phyloP scores from a whole-genome alignment of 2,113 vertebrate genomes.

The Eudorcas thomsonii region DNA sequence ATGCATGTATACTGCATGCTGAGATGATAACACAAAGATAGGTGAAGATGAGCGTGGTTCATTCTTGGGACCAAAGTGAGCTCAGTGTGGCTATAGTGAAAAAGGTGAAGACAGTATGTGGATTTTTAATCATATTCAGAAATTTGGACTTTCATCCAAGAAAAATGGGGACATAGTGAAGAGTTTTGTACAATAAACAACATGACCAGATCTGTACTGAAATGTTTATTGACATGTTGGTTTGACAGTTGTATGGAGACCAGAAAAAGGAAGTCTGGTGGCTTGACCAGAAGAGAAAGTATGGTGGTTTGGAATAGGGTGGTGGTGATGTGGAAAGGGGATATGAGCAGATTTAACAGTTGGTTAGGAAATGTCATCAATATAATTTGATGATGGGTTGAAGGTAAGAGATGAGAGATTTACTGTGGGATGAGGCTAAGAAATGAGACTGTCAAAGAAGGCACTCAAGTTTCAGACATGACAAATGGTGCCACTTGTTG shows the following conservation, averaged over 20 bases:
- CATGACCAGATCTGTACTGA: background rate
- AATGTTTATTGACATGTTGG: background rate
- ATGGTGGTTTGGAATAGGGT: background rate
- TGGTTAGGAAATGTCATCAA: background rate
- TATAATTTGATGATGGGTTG: background rate
- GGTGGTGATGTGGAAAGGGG: background rate
- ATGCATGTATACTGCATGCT: background rate
- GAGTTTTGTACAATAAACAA: background rate
- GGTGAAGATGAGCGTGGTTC: background rate
- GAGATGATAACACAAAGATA: background rate
- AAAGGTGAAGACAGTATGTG: background rate
- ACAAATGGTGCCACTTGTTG: background rate
- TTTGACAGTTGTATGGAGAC: background rate
- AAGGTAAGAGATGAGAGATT: background rate
- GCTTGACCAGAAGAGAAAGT: background rate
- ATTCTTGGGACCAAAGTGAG: background rate
- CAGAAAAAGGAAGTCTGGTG: background rate
- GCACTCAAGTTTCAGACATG: background rate
- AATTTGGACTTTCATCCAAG: background rate
- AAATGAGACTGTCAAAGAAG: background rate
- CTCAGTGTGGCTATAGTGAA: background rate
- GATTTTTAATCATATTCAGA: background rate
- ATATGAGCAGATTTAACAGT: background rate
- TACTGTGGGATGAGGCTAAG: background rate
- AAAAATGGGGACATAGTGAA: background rate